phyloP scores from a whole-genome alignment of 1,140 invertebrate species.

The Polypedilum pembai region DNA sequence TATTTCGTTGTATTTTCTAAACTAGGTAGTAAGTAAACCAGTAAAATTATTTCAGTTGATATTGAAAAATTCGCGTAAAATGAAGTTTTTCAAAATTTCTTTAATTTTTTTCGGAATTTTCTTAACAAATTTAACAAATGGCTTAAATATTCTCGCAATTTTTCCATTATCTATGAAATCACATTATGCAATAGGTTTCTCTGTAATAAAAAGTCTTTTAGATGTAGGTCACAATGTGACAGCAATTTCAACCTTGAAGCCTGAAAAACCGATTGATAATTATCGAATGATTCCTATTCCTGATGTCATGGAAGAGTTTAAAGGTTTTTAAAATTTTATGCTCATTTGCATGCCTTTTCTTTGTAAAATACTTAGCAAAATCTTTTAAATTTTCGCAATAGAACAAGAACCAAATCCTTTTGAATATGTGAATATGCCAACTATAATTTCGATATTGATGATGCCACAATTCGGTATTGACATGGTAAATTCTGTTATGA shows the following conservation, averaged over 20 bases:
- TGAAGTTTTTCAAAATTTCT: not conserved
- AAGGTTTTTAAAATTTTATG: not conserved
- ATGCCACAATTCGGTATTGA: slow-evolving; percentile 34
- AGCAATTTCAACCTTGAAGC: not conserved
- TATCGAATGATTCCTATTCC: not conserved
- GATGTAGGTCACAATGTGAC: slow-evolving; percentile 1
- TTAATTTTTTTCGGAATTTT: not conserved
- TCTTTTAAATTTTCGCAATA: not conserved
- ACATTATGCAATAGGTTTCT: not conserved
- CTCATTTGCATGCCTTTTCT: too few species aligned
- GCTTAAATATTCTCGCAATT: not conserved
- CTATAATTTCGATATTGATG: not conserved
- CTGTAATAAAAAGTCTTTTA: not conserved
- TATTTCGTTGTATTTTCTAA: too few species aligned
- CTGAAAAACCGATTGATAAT: not conserved
- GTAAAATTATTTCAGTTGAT: too few species aligned
- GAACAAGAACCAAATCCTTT: not conserved
- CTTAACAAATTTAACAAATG: not conserved
- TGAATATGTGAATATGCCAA: not conserved
- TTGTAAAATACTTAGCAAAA: not conserved
- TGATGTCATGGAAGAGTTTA: not conserved
- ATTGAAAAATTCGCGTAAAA: too few species aligned
- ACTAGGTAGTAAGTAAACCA: too few species aligned
- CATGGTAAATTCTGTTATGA: slow-evolving; percentile 39
- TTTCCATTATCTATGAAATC: slow-evolving; percentile 18